Evolutionary conservation across 2,888 invertebrate species (phyloP).

Genomic region (Operophtera brumata): DNA sequence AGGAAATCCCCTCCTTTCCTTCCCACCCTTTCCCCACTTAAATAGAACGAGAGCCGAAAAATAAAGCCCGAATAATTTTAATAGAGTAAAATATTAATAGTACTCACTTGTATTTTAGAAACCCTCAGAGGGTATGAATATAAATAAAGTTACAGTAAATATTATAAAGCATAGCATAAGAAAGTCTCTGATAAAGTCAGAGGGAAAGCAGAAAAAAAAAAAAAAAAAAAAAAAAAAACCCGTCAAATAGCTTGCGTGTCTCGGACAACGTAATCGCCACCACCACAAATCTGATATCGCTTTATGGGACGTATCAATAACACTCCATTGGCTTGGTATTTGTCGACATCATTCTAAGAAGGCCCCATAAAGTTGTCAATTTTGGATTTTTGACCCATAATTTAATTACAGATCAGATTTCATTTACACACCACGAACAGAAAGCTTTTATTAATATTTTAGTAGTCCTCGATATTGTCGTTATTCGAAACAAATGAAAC

Average conservation of each 20-base stretch:
- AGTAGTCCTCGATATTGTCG: not conserved
- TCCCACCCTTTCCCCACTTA: too few species aligned
- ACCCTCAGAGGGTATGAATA: too few species aligned
- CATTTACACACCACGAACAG: not conserved
- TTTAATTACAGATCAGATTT: slow-evolving; percentile 1
- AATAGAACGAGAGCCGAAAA: too few species aligned
- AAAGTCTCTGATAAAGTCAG: too few species aligned
- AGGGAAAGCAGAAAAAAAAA: too few species aligned
- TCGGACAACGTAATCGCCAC: slow-evolving; percentile 28
- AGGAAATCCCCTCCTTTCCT: too few species aligned
- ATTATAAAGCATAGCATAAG: too few species aligned
- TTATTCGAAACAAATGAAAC: not conserved
- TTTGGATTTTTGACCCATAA: slow-evolving; percentile 1
- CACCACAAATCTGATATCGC: slow-evolving; percentile 27
- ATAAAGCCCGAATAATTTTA: too few species aligned
- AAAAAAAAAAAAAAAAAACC: too few species aligned
- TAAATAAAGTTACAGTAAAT: too few species aligned
- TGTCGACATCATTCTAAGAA: slow-evolving; percentile 22
- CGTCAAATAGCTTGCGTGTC: slow-evolving; percentile 28
- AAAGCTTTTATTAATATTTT: not conserved
- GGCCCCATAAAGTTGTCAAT: slow-evolving; percentile 12
- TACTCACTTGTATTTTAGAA: too few species aligned
- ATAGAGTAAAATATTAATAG: too few species aligned
- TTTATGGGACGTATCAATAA: slow-evolving; percentile 31
- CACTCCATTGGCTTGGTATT: slow-evolving; percentile 16